A percentile compares a stretch with the other conserved stretches of the same genome.
These are phyloP conservation scores for Teleogryllus oceanicus DNA, from an alignment of 2,888 invertebrate genomes.

Conservation along the genomic window DNA sequence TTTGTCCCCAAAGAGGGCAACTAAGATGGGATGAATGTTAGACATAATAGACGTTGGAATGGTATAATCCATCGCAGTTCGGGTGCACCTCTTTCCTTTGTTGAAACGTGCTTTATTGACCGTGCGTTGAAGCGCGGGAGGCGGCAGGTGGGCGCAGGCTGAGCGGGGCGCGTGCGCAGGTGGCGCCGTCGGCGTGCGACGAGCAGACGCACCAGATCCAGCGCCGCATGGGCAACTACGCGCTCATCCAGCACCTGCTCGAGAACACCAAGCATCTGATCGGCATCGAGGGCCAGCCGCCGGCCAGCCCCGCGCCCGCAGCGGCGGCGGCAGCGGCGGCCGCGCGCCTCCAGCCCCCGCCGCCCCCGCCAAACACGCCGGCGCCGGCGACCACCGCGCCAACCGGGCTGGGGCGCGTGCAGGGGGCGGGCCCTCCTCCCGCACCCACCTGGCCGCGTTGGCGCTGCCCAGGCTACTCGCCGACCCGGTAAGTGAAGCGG, in stretches of 20 bases:
- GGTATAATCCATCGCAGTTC: too few relatives aligned
- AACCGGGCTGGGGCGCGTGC: background rate
- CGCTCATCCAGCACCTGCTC: conserved; percentile 60
- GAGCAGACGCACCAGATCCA: conserved; percentile 67
- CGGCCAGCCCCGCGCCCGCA: conserved; percentile 59
- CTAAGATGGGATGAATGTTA: too few relatives aligned
- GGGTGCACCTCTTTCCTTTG: too few relatives aligned
- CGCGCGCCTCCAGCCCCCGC: conserved; percentile 41
- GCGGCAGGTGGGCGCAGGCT: too few relatives aligned
- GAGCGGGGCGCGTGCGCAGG: conserved; percentile 50
- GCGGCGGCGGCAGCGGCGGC: conserved; percentile 42
- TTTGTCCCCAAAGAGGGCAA: too few relatives aligned
- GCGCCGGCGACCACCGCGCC: conserved; percentile 3
- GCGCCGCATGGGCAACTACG: conserved; percentile 67
- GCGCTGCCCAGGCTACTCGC: background rate
- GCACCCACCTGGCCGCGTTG: background rate
- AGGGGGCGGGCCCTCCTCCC: background rate
- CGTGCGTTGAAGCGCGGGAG: too few relatives aligned
- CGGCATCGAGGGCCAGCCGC: conserved; percentile 66
- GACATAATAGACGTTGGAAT: too few relatives aligned
- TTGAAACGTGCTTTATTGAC: too few relatives aligned
- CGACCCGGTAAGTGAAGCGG: background rate
- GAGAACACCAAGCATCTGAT: conserved; percentile 61
- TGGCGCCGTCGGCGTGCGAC: conserved; percentile 58
- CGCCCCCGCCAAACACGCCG: conserved; percentile 31